Base-by-base conservation (phyloP, 2,113 vertebrate species). In the Marcusenius ussheri region DNA sequence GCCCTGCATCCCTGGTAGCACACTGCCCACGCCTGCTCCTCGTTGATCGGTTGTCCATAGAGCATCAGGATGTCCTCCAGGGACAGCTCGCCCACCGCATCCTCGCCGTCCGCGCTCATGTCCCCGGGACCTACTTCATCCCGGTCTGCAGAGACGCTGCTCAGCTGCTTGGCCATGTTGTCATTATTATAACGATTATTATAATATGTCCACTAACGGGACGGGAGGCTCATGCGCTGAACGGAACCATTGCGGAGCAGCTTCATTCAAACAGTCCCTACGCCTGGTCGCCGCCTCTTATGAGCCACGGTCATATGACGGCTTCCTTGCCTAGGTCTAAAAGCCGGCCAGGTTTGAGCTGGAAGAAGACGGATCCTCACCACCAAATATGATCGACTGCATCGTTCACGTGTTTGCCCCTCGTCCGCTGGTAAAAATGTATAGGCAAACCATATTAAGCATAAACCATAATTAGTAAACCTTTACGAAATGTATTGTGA, bases 1-100 rank as follows among this genome's bases (percentile, higher is more conserved):
- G 94, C 95, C 84, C 95, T 94, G 92, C 98, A 97, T 90, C 97
- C 97, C 92, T 99, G 98, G 92, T 97, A 99, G 89, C 98, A 99
- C 42, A 99, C 98, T 6, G 98, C 98, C 98, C 98, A 99, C 3
- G 98, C 98, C 94, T 99, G 98, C 92, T 99, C 98, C 95, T 99
- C 98, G 93, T 98, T 99, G 90, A 99, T 98, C 93, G 98, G 98
- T 93, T 99, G 98, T 93, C 95, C 97, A 94, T 99, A 99, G 35
- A 98, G 95, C 27, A 89, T 92, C 83, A 99, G 95, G 88, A 99
- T 98, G 87, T 98, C 96, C 47, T 97, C 97, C 95, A 99, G 92
- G 66, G 96, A 97, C 46, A 99, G 94, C 83, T 96, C 96, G 66
- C 96, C 96, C 58, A 89, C 94, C 88, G 93, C 95, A 74, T 94